Evolutionary conservation across 2,797 vertebrate genomes (phyloP), one percentile per base, ranked within the genome.

Genomic region (Anolis apletophallus): DNA sequence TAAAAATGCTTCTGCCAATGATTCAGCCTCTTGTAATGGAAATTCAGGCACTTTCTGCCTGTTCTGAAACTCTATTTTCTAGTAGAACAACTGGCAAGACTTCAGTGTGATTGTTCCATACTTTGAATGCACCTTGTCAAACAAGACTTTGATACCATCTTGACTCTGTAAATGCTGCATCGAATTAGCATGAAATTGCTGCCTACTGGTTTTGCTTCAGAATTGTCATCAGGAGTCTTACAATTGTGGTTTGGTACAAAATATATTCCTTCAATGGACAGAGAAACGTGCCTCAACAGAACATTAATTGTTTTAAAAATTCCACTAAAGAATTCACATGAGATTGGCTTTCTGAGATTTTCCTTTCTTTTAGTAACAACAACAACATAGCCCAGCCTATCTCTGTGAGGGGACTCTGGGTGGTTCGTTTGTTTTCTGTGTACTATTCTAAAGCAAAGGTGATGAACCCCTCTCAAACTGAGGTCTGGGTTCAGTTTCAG

Each of bases 181-280:
- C 69, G 81, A 90, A 91, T 94, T 86, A 92, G 14, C 89, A 87
- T 92, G 90, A 93, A 93, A 91, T 90, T 78, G 76, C 55, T 82
- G 34, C 84, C 88, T 87, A 40, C 50, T 85, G 34, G 9, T 81
- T 76, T 87, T 55, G 84, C 88, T 89, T 85, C 84, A 61, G 81
- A 88, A 84, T 29, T 78, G 80, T 69, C n/a, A 5, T 2, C 84
- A 69, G 40, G 73, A 50, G 12, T 93, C n/a, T 50, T 17, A 80
- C 68, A 88, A 81, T 80, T 86, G 17, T 55, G 52, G 72, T 13
- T 89, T 91, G 67, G 86, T 78, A 64, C 81, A 73, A 81, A 87
- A 40, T 40, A 59, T 75, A 59, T 81, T 19, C 50, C 72, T 92
- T 86, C 89, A 91, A 90, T 87, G 85, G 84, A 19, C 32, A 79